These are phyloP conservation scores for Falco biarmicus DNA, from an alignment of 2,797 vertebrate species.

Conservation along the genomic window DNA sequence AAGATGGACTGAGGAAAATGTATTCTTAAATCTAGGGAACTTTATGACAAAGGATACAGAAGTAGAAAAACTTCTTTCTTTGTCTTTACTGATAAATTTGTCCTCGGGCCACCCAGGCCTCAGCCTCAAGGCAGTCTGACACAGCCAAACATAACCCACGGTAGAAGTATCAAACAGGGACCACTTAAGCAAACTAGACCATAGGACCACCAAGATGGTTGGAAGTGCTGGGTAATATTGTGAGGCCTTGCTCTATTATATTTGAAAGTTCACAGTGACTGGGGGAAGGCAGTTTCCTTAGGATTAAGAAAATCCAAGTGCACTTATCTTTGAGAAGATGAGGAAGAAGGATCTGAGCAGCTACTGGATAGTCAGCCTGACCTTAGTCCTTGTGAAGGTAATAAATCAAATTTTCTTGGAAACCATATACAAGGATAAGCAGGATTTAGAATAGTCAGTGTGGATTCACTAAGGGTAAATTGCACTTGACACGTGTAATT, in stretches of 20 bases:
- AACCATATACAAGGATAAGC: background rate
- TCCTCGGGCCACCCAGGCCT: background rate
- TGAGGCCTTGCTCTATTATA: background rate
- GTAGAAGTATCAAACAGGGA: background rate
- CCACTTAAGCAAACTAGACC: background rate
- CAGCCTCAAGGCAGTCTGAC: rapidly evolving
- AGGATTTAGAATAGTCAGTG: background rate
- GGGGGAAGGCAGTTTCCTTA: background rate
- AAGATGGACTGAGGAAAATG: background rate
- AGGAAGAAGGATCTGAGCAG: background rate
- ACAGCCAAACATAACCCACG: background rate
- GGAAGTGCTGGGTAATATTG: background rate
- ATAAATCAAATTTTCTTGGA: background rate
- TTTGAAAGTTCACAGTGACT: background rate
- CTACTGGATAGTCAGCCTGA: background rate
- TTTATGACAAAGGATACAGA: background rate
- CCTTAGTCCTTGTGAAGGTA: background rate
- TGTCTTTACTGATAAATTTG: background rate
- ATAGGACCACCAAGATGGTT: background rate
- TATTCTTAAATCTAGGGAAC: background rate
- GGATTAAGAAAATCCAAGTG: background rate
- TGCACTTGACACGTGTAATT: background rate
- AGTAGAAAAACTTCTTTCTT: background rate
- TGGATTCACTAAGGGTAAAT: background rate
- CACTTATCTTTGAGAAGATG: background rate